A percentile compares a stretch with the other conserved stretches of the same genome.
Evolutionary conservation across 2,113 vertebrate genomes (phyloP).

Genomic region (Coptodon bakossiorum): DNA sequence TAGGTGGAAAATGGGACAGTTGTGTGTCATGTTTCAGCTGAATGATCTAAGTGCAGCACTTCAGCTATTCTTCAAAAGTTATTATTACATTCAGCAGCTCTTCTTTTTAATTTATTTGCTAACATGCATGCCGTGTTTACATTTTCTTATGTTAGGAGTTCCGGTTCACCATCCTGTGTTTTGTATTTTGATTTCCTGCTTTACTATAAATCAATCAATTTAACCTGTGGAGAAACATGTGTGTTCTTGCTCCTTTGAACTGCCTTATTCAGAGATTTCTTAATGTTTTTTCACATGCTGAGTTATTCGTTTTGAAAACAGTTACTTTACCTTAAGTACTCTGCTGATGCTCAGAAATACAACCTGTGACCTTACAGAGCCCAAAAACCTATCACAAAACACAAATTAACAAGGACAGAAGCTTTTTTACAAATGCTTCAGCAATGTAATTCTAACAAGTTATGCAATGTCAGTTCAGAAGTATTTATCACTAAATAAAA

Average conservation of each 20-base stretch:
- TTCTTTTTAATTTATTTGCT: slow-evolving; percentile 47
- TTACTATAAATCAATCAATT: neutral
- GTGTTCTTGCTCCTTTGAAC: neutral
- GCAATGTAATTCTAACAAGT: neutral
- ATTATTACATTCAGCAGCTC: slow-evolving; percentile 3
- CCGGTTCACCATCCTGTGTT: neutral
- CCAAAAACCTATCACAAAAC: neutral
- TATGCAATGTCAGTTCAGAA: neutral
- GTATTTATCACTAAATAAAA: neutral
- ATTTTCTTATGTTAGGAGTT: slow-evolving; percentile 30
- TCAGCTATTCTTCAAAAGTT: neutral
- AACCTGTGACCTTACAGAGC: neutral
- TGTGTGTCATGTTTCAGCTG: neutral
- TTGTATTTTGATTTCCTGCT: neutral
- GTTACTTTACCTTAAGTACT: neutral
- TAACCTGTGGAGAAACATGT: neutral
- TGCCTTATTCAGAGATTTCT: neutral
- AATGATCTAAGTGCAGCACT: slow-evolving; percentile 8
- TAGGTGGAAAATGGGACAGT: slow-evolving; percentile 1
- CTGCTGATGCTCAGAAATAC: neutral
- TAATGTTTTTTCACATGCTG: neutral
- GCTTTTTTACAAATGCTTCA: neutral
- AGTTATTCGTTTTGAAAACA: neutral
- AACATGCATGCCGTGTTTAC: neutral
- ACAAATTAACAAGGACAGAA: neutral